These are phyloP conservation scores for Cotesia glomerata DNA, from an alignment of 1,140 invertebrate genomes.

Conservation along the genomic window DNA sequence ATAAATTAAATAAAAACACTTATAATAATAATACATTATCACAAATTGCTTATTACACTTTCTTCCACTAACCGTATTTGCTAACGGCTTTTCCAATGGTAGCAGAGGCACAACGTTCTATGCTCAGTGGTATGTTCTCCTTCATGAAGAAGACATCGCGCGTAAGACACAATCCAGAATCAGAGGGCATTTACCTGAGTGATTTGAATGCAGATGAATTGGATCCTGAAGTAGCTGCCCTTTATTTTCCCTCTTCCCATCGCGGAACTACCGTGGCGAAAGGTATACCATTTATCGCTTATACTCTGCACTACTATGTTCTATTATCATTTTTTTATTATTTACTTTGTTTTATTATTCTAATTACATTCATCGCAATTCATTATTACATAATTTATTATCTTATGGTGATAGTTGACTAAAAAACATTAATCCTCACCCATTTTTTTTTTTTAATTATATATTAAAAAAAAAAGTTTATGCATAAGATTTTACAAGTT, in stretches of 20 bases:
- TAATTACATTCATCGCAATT: neutral
- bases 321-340: slow-evolving; percentile 25
- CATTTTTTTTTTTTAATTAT: too few relatives aligned
- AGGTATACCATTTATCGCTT: slow-evolving; percentile 45
- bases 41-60: slow-evolving; percentile 24
- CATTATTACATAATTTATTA: slow-evolving; percentile 4
- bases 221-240: slow-evolving; percentile 86
- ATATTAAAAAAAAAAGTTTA: too few relatives aligned
- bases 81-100: slow-evolving; percentile 45
- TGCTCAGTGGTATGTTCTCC: slow-evolving; percentile 88
- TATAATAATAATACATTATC: slow-evolving; percentile 8
- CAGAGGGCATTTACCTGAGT: slow-evolving; percentile 90
- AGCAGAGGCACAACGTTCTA: slow-evolving; percentile 73
- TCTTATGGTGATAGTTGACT: neutral
- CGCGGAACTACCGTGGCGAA: slow-evolving; percentile 49
- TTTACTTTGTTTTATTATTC: slow-evolving; percentile 14
- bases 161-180: slow-evolving; percentile 72
- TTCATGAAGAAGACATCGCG: slow-evolving; percentile 85
- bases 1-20: neutral
- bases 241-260: slow-evolving; percentile 80
- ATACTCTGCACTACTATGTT: slow-evolving; percentile 20
- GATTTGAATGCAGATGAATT: slow-evolving; percentile 88
- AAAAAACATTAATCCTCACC: neutral
- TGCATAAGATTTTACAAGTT: too few relatives aligned
- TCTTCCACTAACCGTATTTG: slow-evolving; percentile 46